Evolutionary conservation across 2,113 vertebrate genomes (phyloP).

Genomic region (Conger conger): DNA sequence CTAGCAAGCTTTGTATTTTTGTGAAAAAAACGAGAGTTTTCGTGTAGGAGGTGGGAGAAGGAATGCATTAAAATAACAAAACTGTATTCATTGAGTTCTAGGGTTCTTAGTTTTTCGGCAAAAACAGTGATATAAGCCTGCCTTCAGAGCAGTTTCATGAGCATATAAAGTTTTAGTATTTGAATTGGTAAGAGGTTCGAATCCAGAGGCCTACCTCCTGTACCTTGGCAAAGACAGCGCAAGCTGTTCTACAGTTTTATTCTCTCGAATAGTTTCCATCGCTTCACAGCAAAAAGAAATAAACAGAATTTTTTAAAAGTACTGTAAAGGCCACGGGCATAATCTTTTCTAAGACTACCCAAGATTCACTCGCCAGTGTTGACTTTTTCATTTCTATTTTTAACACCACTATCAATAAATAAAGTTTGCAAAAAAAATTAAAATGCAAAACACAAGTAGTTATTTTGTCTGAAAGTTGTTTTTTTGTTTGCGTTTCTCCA

Average conservation of each 20-base stretch:
- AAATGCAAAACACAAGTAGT: too few species aligned
- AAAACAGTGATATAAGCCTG: background rate
- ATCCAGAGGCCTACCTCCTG: background rate
- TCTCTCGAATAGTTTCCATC: background rate
- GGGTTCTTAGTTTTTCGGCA: background rate
- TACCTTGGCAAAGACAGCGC: background rate
- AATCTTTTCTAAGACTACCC: background rate
- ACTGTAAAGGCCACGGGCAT: background rate
- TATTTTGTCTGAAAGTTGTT: background rate
- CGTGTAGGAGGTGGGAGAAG: too few species aligned
- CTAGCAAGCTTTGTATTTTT: too few species aligned
- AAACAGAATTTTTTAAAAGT: background rate
- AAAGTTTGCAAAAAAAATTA: background rate
- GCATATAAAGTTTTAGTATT: background rate
- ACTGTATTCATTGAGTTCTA: too few species aligned
- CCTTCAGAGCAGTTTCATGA: background rate
- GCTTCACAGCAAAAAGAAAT: slow-evolving; percentile 2
- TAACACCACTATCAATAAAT: slow-evolving; percentile 4
- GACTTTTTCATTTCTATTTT: background rate
- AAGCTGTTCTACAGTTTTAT: background rate
- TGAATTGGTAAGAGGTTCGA: background rate
- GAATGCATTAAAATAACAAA: background rate
- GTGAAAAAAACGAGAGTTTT: too few species aligned
- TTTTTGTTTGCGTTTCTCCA: background rate
- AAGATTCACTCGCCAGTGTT: background rate